phyloP scores from a whole-genome alignment of 1,140 invertebrate species.

The Spodoptera frugiperda region DNA sequence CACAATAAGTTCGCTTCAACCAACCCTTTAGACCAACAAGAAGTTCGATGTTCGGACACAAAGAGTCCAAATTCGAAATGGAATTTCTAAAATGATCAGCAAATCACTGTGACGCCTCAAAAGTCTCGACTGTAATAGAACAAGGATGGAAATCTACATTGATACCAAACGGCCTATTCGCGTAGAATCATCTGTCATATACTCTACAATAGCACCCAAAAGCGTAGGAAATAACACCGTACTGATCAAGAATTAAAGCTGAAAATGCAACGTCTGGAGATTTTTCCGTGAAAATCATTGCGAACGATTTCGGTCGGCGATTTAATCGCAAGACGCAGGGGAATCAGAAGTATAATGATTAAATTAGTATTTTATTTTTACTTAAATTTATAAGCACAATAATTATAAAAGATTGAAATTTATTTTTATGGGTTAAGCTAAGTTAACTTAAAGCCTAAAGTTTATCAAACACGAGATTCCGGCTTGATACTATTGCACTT shows the following conservation, averaged over 20 bases:
- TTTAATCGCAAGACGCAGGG: conserved; percentile 49
- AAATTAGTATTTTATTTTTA: not conserved
- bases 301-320: conserved; percentile 64
- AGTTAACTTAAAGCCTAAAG: too few species aligned
- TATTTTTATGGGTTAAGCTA: too few species aligned
- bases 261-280: conserved; percentile 48
- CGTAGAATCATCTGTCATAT: conserved; percentile 50
- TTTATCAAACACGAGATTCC: too few species aligned
- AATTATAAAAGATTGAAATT: too few species aligned
- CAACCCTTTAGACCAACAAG: too few species aligned
- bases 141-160: conserved; percentile 41
- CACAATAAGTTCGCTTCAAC: too few species aligned
- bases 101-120: conserved; percentile 25
- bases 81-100: not conserved
- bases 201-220: conserved; percentile 34
- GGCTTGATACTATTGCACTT: too few species aligned
- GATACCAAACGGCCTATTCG: conserved; percentile 36
- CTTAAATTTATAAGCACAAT: too few species aligned
- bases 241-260: conserved; percentile 48
- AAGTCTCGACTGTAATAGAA: conserved; percentile 23
- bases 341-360: conserved; percentile 8
- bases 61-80: not conserved
- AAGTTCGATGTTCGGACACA: too few species aligned
- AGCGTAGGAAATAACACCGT: conserved; percentile 29
- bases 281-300: conserved; percentile 62